phyloP scores from a whole-genome alignment of 2,888 invertebrate species.

The Drosophila lutescens region DNA sequence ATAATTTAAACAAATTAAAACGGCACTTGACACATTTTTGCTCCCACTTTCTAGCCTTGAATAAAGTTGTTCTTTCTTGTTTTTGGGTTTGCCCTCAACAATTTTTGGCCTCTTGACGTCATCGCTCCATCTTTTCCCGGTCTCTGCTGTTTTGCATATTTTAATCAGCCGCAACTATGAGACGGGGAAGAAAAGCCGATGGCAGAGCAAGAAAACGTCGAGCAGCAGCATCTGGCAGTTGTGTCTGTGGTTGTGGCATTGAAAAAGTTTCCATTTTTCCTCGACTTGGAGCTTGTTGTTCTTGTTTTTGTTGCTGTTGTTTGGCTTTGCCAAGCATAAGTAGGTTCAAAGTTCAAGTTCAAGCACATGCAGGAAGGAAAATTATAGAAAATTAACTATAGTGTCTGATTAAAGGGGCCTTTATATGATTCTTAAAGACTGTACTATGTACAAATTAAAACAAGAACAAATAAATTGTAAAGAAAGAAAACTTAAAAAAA shows the following conservation, averaged over 20 bases:
- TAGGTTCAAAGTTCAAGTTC: slow-evolving; percentile 72
- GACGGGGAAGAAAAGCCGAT: slow-evolving; percentile 7
- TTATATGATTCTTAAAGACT: too few relatives aligned
- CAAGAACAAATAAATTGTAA: too few relatives aligned
- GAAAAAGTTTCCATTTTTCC: slow-evolving; percentile 68
- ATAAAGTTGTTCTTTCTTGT: background rate
- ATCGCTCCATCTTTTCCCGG: slow-evolving; percentile 12
- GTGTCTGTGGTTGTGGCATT: slow-evolving; percentile 56
- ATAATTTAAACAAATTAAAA: background rate
- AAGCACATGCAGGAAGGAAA: slow-evolving; percentile 23
- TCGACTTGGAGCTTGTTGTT: slow-evolving; percentile 12
- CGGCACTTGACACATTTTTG: background rate
- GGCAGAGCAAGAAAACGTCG: slow-evolving; percentile 14
- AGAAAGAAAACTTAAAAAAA: too few relatives aligned
- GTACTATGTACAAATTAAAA: too few relatives aligned
- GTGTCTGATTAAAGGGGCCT: background rate
- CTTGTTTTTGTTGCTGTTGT: slow-evolving; percentile 1
- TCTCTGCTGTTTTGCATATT: slow-evolving; percentile 24
- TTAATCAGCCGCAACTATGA: slow-evolving; percentile 27
- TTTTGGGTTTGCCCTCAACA: background rate
- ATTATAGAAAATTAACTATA: background rate
- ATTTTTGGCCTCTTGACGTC: slow-evolving; percentile 54
- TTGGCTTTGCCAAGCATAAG: slow-evolving; percentile 47
- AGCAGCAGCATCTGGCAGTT: slow-evolving; percentile 45
- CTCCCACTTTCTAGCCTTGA: background rate